These are phyloP conservation scores for Drosophila picticornis DNA, from an alignment of 2,888 invertebrate species.

Conservation along the genomic window DNA sequence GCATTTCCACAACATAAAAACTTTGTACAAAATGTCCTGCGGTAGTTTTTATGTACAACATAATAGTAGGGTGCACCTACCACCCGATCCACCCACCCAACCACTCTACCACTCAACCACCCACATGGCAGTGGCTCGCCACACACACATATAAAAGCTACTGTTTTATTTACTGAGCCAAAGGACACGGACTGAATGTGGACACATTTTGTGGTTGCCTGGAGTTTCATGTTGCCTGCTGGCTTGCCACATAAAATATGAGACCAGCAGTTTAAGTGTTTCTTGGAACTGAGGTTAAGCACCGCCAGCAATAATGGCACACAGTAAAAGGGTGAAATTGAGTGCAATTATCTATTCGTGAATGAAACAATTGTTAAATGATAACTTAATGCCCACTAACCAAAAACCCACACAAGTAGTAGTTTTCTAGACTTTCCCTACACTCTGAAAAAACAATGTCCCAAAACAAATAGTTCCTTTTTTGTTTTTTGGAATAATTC, in stretches of 20 bases:
- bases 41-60: conserved; percentile 27
- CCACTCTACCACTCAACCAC: conserved; percentile 23
- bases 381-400: conserved; percentile 21
- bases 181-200: conserved; percentile 11
- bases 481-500: background rate
- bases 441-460: background rate
- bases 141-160: conserved; percentile 48
- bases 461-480: background rate
- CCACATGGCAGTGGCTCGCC: conserved; percentile 33
- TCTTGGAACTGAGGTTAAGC: conserved; percentile 62
- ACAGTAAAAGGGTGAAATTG: conserved; percentile 26
- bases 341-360: conserved; percentile 9
- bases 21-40: conserved; percentile 28
- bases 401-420: background rate
- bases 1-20: conserved; percentile 44
- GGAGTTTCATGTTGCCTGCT: conserved; percentile 40
- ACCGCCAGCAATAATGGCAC: conserved; percentile 32
- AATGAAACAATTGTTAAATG: conserved; percentile 31
- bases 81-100: background rate
- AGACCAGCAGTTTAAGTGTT: conserved; percentile 61
- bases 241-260: conserved; percentile 50
- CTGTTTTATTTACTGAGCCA: conserved; percentile 58
- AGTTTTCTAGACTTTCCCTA: conserved; percentile 6
- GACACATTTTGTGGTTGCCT: conserved; percentile 32
- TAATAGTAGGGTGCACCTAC: conserved; percentile 2